These are phyloP conservation scores for Hirudo medicinalis DNA, from an alignment of 1,140 invertebrate species.

Conservation along the genomic window DNA sequence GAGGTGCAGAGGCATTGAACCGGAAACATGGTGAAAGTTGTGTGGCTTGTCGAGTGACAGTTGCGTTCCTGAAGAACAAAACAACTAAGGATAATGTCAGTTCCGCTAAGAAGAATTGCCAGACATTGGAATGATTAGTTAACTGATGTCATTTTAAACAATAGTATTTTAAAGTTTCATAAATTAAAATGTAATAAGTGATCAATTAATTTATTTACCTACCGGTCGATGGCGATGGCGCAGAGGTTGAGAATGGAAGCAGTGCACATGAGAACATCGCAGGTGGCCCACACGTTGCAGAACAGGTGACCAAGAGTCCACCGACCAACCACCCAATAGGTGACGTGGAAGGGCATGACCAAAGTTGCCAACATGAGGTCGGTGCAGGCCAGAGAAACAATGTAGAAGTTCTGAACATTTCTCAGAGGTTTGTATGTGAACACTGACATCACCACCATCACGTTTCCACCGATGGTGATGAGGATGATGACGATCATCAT, in stretches of 20 bases:
- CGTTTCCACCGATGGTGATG: slow-evolving; percentile 76
- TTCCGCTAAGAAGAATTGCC: no score
- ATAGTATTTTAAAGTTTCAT: no score
- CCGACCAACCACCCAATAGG: slow-evolving; percentile 61
- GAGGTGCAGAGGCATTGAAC: no score
- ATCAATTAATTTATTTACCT: not conserved
- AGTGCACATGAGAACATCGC: slow-evolving; percentile 89
- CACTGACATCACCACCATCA: slow-evolving; percentile 85
- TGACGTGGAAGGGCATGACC: slow-evolving; percentile 90
- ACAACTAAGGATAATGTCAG: no score
- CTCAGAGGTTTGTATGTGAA: slow-evolving; percentile 88
- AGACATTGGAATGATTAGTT: no score
- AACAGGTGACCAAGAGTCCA: slow-evolving; percentile 15
- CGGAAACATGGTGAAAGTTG: no score
- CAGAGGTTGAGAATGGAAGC: slow-evolving; percentile 87
- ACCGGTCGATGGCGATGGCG: not conserved
- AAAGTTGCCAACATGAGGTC: slow-evolving; percentile 89
- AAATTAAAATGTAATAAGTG: no score
- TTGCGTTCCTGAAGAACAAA: no score
- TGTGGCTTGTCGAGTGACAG: no score
- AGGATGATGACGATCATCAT: slow-evolving; percentile 52
- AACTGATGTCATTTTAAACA: no score
- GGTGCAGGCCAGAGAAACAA: slow-evolving; percentile 90
- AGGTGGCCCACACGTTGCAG: slow-evolving; percentile 50
- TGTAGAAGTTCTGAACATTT: slow-evolving; percentile 94